Evolutionary conservation across 2,113 vertebrate species (phyloP).

Genomic region (Thymallus thymallus): DNA sequence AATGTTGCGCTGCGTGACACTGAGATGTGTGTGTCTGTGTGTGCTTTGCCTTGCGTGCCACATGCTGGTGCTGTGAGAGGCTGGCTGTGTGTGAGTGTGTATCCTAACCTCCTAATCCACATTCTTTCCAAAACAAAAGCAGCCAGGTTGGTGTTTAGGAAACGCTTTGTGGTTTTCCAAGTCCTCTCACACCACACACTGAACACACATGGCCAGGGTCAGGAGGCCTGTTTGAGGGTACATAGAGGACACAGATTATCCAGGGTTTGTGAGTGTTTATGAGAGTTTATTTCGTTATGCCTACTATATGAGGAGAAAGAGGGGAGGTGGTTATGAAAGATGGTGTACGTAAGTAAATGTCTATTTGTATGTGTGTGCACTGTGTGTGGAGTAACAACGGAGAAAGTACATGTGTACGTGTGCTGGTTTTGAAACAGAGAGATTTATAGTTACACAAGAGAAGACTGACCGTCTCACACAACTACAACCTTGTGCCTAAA

Average conservation of each 20-base stretch:
- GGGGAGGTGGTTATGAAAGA: background rate
- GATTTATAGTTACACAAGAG: background rate
- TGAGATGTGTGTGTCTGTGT: background rate
- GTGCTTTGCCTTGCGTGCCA: conserved; percentile 7
- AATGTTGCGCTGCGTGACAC: background rate
- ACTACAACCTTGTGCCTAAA: background rate
- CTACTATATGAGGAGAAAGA: background rate
- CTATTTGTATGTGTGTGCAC: too few relatives aligned
- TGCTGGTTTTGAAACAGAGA: too few relatives aligned
- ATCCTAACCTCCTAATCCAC: background rate
- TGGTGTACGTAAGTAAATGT: background rate
- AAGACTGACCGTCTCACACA: background rate
- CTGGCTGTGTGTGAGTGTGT: conserved; percentile 20
- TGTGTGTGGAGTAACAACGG: too few relatives aligned
- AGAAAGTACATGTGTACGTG: too few relatives aligned
- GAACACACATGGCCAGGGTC: background rate
- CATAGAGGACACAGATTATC: too few relatives aligned
- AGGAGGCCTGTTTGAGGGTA: background rate
- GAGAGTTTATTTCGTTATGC: too few relatives aligned
- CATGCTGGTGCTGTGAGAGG: background rate
- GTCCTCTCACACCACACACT: background rate
- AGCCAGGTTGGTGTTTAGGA: conserved; percentile 17
- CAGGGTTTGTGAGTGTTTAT: too few relatives aligned
- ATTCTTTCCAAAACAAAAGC: conserved; percentile 34
- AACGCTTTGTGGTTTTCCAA: conserved; percentile 6